Base-by-base conservation (phyloP, 2,113 vertebrate genomes). In the Rhadina sibilatrix region DNA sequence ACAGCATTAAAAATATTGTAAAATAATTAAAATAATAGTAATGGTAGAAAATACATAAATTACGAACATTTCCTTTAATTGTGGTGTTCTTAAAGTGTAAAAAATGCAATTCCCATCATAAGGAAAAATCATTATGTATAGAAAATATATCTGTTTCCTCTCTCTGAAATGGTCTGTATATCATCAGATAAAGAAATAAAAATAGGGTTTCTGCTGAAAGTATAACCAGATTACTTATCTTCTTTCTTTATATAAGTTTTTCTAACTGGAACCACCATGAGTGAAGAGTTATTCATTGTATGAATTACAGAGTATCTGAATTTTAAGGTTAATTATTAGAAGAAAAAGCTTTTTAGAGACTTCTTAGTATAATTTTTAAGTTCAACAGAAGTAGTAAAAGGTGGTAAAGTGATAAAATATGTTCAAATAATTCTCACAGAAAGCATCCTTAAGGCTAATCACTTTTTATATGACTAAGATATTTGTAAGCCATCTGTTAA, bases 401-500 rank as follows among this genome's bases (percentile, higher is more conserved):
- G 60, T 81, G 52, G 44, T 47, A 37, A 37, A 87, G n/a, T 68
- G 44, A 12, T 75, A 88, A 95, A 92, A 92, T 92, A 89, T 68
- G 56, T 92, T 94, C 56, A 90, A 77, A 81, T 92, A 87, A 66
- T 77, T 95, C 56, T 92, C 52, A 94, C 8, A 71, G 72, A 93
- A 92, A 93, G 44, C 49, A 75, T 92, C 60, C 64, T 91, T 81
- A 91, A 89, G 57, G 59, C 76, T 92, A 89, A 94, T 92, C 19
- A 60, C 56, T 82, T 94, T 92, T 92, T 84, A 92, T 78, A 94
- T 28, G 28, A 28, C 49, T 87, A 89, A 91, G 69, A 64, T 61
- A 79, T 95, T 94, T 87, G 13, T 85, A 92, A 91, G 69, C 91
- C 89, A 87, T 94, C 93, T 97, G 95, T 94, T 96, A 78, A 87